Evolutionary conservation across 2,888 invertebrate species (phyloP).

Genomic region (Hyposoter dolosus): DNA sequence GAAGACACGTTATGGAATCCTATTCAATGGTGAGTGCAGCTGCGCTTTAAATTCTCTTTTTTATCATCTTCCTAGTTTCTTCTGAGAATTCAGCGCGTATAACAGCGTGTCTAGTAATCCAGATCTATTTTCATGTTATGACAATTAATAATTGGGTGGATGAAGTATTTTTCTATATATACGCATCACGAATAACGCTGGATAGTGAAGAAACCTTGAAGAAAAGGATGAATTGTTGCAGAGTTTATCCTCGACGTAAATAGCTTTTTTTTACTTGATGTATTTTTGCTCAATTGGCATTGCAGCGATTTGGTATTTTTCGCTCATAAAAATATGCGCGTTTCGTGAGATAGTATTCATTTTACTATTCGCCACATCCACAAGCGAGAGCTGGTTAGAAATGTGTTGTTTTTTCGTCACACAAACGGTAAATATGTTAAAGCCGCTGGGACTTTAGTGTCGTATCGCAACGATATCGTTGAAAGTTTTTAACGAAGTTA

Average conservation of each 20-base stretch:
- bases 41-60: conserved; percentile 16
- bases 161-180: neutral
- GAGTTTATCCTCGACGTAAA: neutral
- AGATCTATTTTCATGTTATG: neutral
- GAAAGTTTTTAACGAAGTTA: conserved; percentile 2
- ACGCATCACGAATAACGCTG: neutral
- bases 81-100: conserved; percentile 47
- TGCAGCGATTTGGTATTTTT: neutral
- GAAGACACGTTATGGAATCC: conserved; percentile 80
- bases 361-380: neutral
- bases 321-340: neutral
- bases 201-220: neutral
- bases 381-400: neutral
- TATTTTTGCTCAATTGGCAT: neutral
- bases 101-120: neutral
- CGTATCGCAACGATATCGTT: conserved; percentile 30
- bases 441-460: conserved; percentile 23
- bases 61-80: neutral
- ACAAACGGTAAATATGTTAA: conserved; percentile 10
- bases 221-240: neutral
- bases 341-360: neutral
- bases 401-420: conserved; percentile 17
- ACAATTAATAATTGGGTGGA: conserved; percentile 9
- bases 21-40: conserved; percentile 77
- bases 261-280: neutral